phyloP scores from a whole-genome alignment of 2,797 vertebrate genomes.

The Parauchenoglanis punctatus region DNA sequence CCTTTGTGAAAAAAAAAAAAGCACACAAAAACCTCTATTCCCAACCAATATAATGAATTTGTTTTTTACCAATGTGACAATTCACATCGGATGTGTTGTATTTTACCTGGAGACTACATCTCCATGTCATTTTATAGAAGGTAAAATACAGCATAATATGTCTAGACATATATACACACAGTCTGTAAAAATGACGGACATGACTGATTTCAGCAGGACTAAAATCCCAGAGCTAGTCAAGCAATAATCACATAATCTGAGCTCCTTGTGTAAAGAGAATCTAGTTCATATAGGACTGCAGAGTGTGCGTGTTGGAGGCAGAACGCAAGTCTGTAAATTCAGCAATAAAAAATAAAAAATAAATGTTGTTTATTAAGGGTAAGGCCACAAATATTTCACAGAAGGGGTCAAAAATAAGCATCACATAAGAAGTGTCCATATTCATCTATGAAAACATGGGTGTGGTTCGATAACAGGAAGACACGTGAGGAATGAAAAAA shows the following conservation, averaged over 20 bases:
- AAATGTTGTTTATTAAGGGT: background rate
- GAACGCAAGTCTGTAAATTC: background rate
- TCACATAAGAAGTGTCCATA: background rate
- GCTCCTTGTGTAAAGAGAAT: background rate
- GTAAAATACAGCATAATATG: background rate
- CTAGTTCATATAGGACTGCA: background rate
- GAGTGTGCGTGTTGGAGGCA: background rate
- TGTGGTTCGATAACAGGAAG: background rate
- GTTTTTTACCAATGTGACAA: background rate
- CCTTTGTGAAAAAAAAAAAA: background rate
- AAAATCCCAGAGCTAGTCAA: background rate
- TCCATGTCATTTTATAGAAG: background rate
- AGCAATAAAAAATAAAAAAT: too few species aligned
- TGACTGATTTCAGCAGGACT: background rate
- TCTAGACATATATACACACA: background rate
- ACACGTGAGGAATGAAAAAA: background rate
- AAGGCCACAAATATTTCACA: background rate
- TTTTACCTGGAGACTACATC: background rate
- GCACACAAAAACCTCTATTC: background rate
- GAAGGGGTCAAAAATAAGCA: background rate
- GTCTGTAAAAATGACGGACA: background rate
- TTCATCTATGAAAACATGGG: background rate
- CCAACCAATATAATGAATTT: background rate
- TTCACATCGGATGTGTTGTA: background rate
- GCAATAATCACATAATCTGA: background rate